Conservation (phyloP, 2,113 vertebrate genomes). For the Vimba vimba region DNA sequence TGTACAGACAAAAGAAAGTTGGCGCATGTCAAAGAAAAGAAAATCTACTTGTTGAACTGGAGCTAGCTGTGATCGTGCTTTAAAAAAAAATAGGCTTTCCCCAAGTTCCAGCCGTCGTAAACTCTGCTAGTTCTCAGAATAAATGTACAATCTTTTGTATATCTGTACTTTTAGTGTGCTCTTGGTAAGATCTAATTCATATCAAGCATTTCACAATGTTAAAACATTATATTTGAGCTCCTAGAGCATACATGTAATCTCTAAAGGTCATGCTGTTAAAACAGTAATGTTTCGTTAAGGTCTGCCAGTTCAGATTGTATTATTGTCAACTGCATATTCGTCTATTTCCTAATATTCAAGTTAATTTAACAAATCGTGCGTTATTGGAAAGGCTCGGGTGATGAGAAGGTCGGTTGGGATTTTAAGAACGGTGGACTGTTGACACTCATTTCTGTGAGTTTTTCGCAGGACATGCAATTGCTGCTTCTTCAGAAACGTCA, state of each 20-base stretch:
- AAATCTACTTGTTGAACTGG: not conserved
- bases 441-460: slow-evolving; percentile 65
- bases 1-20: slow-evolving; percentile 25
- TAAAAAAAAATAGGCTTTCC: slow-evolving; percentile 31
- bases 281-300: slow-evolving; percentile 70
- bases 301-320: slow-evolving; percentile 67
- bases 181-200: slow-evolving; percentile 42
- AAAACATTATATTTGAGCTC: slow-evolving; percentile 72
- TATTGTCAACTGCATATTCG: slow-evolving; percentile 60
- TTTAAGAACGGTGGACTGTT: slow-evolving; percentile 43
- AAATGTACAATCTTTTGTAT: slow-evolving; percentile 32
- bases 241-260: slow-evolving; percentile 72
- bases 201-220: slow-evolving; percentile 64
- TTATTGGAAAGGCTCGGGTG: slow-evolving; percentile 59
- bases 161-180: slow-evolving; percentile 25
- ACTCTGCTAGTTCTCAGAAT: not conserved
- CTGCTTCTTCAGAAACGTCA: slow-evolving; percentile 81
- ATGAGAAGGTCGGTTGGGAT: slow-evolving; percentile 9
- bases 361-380: slow-evolving; percentile 63
- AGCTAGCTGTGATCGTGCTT: slow-evolving; percentile 33
- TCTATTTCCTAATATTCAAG: slow-evolving; percentile 65
- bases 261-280: slow-evolving; percentile 77
- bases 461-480: slow-evolving; percentile 48
- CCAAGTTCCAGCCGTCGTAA: not conserved
- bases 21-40: slow-evolving; percentile 21